Evolutionary conservation across 2,888 invertebrate genomes (phyloP).

Genomic region (Drosophila incognita): DNA sequence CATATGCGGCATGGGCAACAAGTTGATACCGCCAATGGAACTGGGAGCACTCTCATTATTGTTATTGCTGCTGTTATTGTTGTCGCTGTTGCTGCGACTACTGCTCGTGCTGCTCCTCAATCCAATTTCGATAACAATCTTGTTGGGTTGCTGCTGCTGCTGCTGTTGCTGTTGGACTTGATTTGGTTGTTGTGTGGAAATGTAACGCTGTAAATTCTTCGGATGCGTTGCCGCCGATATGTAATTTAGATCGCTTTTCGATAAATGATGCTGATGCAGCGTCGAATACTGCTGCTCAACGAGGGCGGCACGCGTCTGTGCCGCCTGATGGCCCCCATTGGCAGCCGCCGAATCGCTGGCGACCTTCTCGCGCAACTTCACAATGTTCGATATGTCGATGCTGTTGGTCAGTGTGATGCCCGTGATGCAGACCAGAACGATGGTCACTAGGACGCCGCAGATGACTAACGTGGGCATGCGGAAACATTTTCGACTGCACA

Average conservation of each 20-base stretch:
- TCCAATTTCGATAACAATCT: conserved; percentile 84
- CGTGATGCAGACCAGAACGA: conserved; percentile 86
- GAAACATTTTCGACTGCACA: conserved; percentile 84
- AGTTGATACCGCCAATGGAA: conserved; percentile 11
- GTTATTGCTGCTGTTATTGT: conserved; percentile 6
- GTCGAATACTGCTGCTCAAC: conserved; percentile 83
- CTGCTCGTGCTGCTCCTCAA: conserved; percentile 49
- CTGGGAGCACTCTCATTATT: conserved; percentile 21
- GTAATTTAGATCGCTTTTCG: conserved; percentile 82
- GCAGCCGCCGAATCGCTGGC: conserved; percentile 84
- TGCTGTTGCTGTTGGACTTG: conserved; percentile 7
- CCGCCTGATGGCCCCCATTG: conserved; percentile 82
- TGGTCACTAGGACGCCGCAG: conserved; percentile 85
- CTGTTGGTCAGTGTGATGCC: conserved; percentile 86
- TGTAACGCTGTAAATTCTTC: conserved; percentile 80
- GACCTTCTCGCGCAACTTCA: conserved; percentile 84
- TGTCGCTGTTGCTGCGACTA: conserved; percentile 15
- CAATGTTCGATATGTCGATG: conserved; percentile 84
- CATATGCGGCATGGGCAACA: conserved; percentile 60
- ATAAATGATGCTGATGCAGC: conserved; percentile 82
- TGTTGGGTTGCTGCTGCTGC: conserved; percentile 65
- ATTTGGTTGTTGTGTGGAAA: conserved; percentile 23
- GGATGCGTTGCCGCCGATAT: conserved; percentile 83
- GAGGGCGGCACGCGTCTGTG: conserved; percentile 82
- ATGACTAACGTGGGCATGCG: conserved; percentile 85